Evolutionary conservation across 2,797 vertebrate genomes (phyloP).

Genomic region (Oreochromis mossambicus): DNA sequence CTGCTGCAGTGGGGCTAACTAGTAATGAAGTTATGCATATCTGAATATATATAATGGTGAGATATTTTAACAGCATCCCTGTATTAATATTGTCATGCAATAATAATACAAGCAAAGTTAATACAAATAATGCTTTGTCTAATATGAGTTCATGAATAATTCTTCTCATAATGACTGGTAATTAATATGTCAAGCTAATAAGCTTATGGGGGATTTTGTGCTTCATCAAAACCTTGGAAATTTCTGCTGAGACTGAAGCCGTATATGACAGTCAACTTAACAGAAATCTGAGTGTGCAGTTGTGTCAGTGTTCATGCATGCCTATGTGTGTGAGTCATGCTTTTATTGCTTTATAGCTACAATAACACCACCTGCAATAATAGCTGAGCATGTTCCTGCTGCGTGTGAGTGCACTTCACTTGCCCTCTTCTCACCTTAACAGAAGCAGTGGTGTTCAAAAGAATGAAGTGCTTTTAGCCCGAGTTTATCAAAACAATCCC

Average conservation of each 20-base stretch:
- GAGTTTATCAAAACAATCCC: slow-evolving; percentile 52
- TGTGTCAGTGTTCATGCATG: not conserved
- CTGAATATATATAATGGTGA: not conserved
- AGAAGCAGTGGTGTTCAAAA: slow-evolving; percentile 17
- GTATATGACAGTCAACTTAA: not conserved
- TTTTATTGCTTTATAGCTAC: slow-evolving; percentile 39
- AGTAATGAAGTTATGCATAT: not conserved
- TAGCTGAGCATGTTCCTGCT: slow-evolving; percentile 22
- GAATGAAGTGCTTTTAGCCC: slow-evolving; percentile 8
- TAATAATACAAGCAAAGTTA: slow-evolving; percentile 28
- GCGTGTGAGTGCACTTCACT: slow-evolving; percentile 27
- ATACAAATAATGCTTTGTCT: slow-evolving; percentile 22
- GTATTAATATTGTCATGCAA: not conserved
- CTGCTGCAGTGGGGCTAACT: not conserved
- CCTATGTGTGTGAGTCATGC: not conserved
- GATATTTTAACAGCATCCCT: not conserved
- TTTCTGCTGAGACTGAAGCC: not conserved
- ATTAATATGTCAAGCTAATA: slow-evolving; percentile 52
- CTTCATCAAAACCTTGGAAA: slow-evolving; percentile 26
- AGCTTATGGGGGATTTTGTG: slow-evolving; percentile 30
- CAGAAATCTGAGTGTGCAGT: not conserved
- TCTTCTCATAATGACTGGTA: slow-evolving; percentile 42
- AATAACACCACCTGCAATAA: slow-evolving; percentile 38
- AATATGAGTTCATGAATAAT: slow-evolving; percentile 47
- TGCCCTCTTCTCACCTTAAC: slow-evolving; percentile 44